phyloP scores from a whole-genome alignment of 2,888 invertebrate species.

The Phragmatobia fuliginosa region DNA sequence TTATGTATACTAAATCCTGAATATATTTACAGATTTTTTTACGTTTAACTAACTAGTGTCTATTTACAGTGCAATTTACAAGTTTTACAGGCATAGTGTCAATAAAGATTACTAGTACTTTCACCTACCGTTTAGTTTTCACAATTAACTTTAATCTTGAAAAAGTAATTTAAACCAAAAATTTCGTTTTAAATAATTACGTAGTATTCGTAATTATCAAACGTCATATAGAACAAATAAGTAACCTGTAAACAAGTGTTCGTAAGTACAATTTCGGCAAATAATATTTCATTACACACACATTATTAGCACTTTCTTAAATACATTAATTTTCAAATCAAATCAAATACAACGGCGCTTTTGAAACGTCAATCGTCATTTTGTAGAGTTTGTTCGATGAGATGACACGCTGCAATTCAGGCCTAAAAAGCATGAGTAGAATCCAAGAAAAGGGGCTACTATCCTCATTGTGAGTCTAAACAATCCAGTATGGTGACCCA shows the following conservation, averaged over 20 bases:
- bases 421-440: no score
- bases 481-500: no score
- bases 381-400: no score
- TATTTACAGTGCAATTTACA: constrained; percentile 33
- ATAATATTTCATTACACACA: not conserved
- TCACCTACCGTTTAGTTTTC: constrained; percentile 30
- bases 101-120: not conserved
- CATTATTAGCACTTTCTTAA: no score
- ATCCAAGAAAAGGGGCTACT: no score
- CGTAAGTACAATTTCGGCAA: not conserved
- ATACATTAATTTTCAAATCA: no score
- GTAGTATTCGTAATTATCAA: no score
- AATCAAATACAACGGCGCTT: no score
- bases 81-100: constrained; percentile 9
- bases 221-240: not conserved
- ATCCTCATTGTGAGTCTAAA: no score
- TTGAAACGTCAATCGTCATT: no score
- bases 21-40: constrained; percentile 45
- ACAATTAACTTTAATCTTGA: constrained; percentile 5
- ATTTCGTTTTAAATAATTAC: not conserved
- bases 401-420: no score
- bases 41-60: constrained; percentile 18
- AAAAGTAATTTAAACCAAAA: constrained; percentile 13
- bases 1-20: constrained; percentile 41
- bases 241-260: constrained; percentile 34